Base-by-base conservation (phyloP, 1,140 invertebrate genomes). In the Solenopsis fugax region DNA sequence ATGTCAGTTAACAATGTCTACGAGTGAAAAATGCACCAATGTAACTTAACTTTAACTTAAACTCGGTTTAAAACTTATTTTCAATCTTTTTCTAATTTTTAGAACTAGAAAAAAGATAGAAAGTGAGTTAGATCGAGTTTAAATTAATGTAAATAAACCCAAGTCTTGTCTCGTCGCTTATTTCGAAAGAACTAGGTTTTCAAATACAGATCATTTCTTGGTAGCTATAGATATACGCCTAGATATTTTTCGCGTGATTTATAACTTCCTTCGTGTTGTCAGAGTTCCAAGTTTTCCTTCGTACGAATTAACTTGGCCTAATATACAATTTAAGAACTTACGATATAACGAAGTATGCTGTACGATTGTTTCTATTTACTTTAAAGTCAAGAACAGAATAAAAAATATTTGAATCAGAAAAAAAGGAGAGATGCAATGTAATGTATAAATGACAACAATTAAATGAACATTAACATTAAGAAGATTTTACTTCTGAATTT, bases 201-300 rank as follows among this genome's bases (percentile, higher is more conserved):
- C 12, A 58, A 37, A 24, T 58, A 13, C 16, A 24, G 45, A 41
- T 24, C 21, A 10, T 24, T 80, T 52, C 34, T 37, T 41, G 34
- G 13, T 48, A 52, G 9, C 41, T 76, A 60, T 37, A 60, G 62
- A 67, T 29, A 29, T 29, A 29, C 45, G 10, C 60, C 18, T 48
- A 78, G n/a, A 80, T 80, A 80, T 80, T 41, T 54, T 5, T 13
- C n/a, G 18, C 41, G 2, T 48, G 45, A 78, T 34, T 50, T 41
- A 77, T 64, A 34, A 24, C 10, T 62, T 45, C 5, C 41, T 48
- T 62, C 58, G 58, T 21, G 41, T 48, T 29, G 37, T 12, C 72
- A 62, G 41, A n/a, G 12, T 45, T 29, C 54, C 54, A 21, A 76
- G 45, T 76, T 76, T 76, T 76, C 16, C 18, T 21, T 78, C 58